These are phyloP conservation scores for Mustela lutreola DNA, from an alignment of 2,113 vertebrate species.

Conservation along the genomic window DNA sequence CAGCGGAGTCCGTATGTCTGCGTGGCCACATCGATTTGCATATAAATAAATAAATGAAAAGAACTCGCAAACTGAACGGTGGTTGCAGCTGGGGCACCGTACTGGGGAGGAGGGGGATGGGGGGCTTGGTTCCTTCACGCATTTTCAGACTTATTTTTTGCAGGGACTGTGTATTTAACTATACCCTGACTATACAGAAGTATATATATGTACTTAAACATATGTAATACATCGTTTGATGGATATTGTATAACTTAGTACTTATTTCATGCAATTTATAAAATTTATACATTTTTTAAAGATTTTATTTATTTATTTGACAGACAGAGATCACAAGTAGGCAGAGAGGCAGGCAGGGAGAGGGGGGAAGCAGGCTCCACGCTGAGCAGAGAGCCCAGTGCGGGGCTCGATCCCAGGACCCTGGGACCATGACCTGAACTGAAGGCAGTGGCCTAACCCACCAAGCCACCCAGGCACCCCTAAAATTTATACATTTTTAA, in stretches of 20 bases:
- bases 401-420: too few relatives aligned
- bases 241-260: neutral
- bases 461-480: too few relatives aligned
- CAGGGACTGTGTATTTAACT: neutral
- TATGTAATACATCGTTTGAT: neutral
- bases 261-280: neutral
- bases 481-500: neutral
- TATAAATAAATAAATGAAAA: neutral
- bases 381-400: too few relatives aligned
- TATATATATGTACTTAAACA: neutral
- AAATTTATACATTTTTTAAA: neutral
- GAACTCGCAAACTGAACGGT: neutral
- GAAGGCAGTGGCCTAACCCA: too few relatives aligned
- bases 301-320: neutral
- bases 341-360: too few relatives aligned
- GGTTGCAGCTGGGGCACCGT: rapidly evolving
- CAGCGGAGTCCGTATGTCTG: neutral
- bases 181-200: neutral
- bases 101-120: rapidly evolving
- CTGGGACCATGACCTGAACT: too few relatives aligned
- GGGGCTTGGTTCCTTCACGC: neutral
- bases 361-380: too few relatives aligned
- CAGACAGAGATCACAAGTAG: too few relatives aligned
- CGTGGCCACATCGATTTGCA: neutral
- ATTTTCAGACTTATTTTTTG: neutral